Evolutionary conservation across 2,888 invertebrate genomes (phyloP).

Genomic region (Drosophila pseudotalamancana): DNA sequence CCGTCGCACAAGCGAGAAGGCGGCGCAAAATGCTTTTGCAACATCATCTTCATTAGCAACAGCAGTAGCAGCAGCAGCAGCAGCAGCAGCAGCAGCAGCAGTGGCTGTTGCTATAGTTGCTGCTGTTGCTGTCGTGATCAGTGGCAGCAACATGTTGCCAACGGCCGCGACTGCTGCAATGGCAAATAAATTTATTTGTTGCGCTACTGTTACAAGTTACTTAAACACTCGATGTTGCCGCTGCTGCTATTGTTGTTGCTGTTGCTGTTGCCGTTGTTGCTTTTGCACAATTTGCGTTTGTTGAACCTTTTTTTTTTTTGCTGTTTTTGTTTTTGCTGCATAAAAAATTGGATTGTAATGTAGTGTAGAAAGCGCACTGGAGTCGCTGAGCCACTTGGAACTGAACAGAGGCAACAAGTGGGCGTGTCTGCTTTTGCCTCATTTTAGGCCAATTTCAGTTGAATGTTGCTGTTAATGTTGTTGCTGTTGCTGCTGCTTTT

Average conservation of each 20-base stretch:
- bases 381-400: conserved; percentile 40
- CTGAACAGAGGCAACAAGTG: conserved; percentile 50
- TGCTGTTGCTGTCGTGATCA: conserved; percentile 29
- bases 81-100: conserved; percentile 34
- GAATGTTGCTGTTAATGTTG: conserved; percentile 7
- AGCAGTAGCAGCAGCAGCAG: conserved; percentile 49
- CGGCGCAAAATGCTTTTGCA: conserved; percentile 55
- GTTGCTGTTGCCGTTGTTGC: conserved; percentile 29
- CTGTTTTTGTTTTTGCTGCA: conserved; percentile 28
- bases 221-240: conserved; percentile 60
- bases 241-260: conserved; percentile 31
- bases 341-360: conserved; percentile 65
- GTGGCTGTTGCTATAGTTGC: neutral
- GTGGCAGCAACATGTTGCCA: conserved; percentile 58
- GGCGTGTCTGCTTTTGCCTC: conserved; percentile 62
- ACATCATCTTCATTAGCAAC: conserved; percentile 74
- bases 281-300: conserved; percentile 78
- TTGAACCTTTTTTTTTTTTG: conserved; percentile 61
- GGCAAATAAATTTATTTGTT: conserved; percentile 70
- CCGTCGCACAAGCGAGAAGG: conserved; percentile 35
- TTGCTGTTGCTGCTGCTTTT: conserved; percentile 17
- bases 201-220: conserved; percentile 74
- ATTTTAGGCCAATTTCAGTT: conserved; percentile 54
- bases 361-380: conserved; percentile 69
- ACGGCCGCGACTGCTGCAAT: conserved; percentile 47